Percentiles rank a stretch among this genome's conserved stretches.
These are phyloP conservation scores for Fukomys damarensis DNA, from an alignment of 2,113 vertebrate genomes.

Conservation along the genomic window DNA sequence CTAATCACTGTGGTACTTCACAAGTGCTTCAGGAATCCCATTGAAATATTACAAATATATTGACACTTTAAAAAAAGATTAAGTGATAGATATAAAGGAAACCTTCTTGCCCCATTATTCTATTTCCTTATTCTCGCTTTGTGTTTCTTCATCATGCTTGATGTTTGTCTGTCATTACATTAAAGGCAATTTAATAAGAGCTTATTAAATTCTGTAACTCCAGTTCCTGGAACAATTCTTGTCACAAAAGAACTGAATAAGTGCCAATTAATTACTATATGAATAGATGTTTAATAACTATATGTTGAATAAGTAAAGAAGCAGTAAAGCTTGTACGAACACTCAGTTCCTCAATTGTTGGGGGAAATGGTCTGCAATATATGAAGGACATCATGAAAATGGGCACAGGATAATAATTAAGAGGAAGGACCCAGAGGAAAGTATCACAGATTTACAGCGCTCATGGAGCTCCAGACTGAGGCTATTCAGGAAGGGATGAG, in stretches of 20 bases:
- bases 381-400: not conserved
- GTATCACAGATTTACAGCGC: rapidly evolving
- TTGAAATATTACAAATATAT: not conserved
- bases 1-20: not conserved
- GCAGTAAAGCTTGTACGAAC: no score
- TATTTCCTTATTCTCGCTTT: not conserved
- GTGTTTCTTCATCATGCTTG: not conserved
- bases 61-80: not conserved
- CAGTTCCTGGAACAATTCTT: not conserved
- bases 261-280: not conserved
- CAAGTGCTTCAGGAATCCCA: not conserved
- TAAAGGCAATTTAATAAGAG: not conserved
- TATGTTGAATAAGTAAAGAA: not conserved
- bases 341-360: not conserved
- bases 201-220: not conserved
- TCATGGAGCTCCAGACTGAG: rapidly evolving
- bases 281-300: not conserved
- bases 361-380: not conserved
- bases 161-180: not conserved
- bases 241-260: not conserved
- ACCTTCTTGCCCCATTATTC: not conserved
- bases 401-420: not conserved
- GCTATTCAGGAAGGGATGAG: rapidly evolving
- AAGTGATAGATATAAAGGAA: not conserved
- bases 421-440: not conserved